phyloP scores from a whole-genome alignment of 2,797 vertebrate genomes.

The Choloepus didactylus region DNA sequence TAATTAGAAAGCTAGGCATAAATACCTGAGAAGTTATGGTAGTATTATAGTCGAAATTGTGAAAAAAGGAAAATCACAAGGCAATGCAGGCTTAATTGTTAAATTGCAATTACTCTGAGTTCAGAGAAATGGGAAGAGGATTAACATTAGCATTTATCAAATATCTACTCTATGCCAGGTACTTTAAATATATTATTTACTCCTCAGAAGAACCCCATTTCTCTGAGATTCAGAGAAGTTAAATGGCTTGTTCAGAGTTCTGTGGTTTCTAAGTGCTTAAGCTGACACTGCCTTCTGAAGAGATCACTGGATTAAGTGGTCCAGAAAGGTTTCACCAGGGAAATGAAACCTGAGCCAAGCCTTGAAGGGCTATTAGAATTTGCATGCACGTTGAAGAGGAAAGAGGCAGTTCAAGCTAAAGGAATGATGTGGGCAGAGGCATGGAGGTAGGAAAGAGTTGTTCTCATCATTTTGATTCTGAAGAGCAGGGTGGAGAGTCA shows the following conservation, averaged over 20 bases:
- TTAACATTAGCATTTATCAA: slow-evolving; percentile 11
- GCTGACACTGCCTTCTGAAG: background rate
- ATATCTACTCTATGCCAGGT: background rate
- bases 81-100: background rate
- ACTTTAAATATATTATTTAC: slow-evolving; percentile 5
- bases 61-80: slow-evolving; percentile 16
- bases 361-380: background rate
- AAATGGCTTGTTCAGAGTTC: background rate
- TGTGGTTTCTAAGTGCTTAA: background rate
- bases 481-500: background rate
- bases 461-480: background rate
- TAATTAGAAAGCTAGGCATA: slow-evolving; percentile 15
- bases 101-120: slow-evolving; percentile 15
- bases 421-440: background rate
- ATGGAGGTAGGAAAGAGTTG: background rate
- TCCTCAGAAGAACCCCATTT: slow-evolving; percentile 7
- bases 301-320: background rate
- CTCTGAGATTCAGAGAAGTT: background rate
- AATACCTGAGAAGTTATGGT: background rate
- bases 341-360: background rate
- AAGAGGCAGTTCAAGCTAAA: background rate
- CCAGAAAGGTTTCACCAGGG: background rate
- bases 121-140: slow-evolving; percentile 34
- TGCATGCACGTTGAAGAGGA: background rate
- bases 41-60: background rate